These are phyloP conservation scores for Lethenteron reissneri DNA, from an alignment of 2,113 vertebrate species.

Conservation along the genomic window DNA sequence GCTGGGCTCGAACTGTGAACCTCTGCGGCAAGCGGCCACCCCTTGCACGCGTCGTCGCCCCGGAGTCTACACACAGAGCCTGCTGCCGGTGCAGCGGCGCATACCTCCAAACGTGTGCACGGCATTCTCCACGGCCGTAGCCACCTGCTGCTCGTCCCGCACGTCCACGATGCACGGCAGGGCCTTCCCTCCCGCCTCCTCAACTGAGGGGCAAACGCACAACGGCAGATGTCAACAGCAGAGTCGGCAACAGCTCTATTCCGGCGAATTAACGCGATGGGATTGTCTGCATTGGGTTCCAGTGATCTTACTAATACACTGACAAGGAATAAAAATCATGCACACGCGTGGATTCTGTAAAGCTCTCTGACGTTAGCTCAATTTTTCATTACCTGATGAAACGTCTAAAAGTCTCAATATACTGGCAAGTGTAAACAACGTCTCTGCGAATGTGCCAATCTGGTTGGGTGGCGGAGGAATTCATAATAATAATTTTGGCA, in stretches of 20 bases:
- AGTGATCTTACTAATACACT: constrained; percentile 3
- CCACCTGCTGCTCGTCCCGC: constrained; percentile 63
- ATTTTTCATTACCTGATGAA: no score
- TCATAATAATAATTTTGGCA: no score
- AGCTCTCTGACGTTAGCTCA: not conserved
- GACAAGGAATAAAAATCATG: not conserved
- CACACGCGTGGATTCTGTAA: constrained; percentile 1
- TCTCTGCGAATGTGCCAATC: no score
- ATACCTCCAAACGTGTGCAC: constrained; percentile 69
- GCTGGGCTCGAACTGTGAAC: no score
- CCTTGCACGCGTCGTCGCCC: no score
- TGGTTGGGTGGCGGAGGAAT: no score
- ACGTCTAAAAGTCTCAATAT: no score
- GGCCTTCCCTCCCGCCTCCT: constrained; percentile 60
- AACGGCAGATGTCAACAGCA: no score
- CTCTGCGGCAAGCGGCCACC: no score
- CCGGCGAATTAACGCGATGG: not conserved
- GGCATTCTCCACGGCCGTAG: constrained; percentile 42
- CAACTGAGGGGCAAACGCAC: constrained; percentile 27
- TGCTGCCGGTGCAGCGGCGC: not conserved
- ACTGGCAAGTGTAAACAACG: no score
- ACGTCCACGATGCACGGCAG: constrained; percentile 72
- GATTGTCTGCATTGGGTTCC: not conserved
- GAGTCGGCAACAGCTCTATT: not conserved
- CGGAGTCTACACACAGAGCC: no score